Conservation (phyloP, 2,797 vertebrate genomes). For the Sebastiscus tertius region DNA sequence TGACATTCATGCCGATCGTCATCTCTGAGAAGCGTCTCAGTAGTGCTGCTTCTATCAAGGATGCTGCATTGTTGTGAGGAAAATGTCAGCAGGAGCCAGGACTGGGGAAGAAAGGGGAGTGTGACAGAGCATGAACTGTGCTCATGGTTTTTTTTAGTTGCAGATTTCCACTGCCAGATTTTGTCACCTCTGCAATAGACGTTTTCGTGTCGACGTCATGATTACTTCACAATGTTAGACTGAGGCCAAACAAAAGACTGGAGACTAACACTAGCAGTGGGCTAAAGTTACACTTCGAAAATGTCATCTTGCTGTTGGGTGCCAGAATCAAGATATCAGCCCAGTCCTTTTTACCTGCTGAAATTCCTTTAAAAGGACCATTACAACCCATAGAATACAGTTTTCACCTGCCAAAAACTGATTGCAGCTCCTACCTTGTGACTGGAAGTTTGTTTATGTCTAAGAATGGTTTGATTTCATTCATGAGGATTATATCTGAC, state of each 20-base stretch:
- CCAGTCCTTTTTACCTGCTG: no score
- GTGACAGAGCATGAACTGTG: slow-evolving; percentile 15
- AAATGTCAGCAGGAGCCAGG: slow-evolving; percentile 31
- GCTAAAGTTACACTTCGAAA: no score
- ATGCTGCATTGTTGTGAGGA: slow-evolving; percentile 34
- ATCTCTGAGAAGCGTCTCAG: slow-evolving; percentile 44
- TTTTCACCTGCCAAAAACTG: no score
- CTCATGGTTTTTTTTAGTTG: slow-evolving; percentile 16
- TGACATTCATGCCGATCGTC: slow-evolving; percentile 49
- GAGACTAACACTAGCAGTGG: neutral
- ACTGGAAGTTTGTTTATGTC: no score
- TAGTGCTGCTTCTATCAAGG: slow-evolving; percentile 7
- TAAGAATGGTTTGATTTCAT: no score
- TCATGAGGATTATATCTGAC: no score
- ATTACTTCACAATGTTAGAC: neutral
- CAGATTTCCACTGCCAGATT: neutral
- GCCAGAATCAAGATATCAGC: no score
- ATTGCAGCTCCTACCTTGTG: no score
- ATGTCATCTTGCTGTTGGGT: no score
- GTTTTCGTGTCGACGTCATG: neutral
- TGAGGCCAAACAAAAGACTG: neutral
- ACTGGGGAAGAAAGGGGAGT: neutral
- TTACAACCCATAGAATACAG: no score
- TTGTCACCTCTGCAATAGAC: neutral
- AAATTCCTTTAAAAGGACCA: no score